These are phyloP conservation scores for Monoplex corrugatus DNA, from an alignment of 2,888 invertebrate genomes.

Conservation along the genomic window DNA sequence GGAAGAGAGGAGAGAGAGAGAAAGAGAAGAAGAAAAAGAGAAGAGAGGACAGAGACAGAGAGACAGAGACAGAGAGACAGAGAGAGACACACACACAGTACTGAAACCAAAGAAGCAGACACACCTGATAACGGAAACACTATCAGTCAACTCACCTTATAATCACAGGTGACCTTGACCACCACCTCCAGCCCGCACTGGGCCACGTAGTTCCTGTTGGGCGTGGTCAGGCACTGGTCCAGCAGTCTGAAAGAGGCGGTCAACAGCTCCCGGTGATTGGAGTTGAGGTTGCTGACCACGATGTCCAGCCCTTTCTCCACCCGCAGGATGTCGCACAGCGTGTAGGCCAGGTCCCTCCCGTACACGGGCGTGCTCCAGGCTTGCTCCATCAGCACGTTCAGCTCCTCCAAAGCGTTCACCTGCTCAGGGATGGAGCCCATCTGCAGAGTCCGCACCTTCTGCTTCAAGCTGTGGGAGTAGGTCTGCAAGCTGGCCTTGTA, in stretches of 20 bases:
- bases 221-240: conserved; percentile 95
- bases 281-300: conserved; percentile 86
- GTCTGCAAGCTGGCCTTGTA: conserved; percentile 70
- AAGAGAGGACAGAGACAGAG: too few relatives aligned
- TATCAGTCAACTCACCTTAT: conserved; percentile 6
- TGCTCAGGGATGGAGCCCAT: conserved; percentile 68
- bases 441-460: conserved; percentile 68
- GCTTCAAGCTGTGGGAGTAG: conserved; percentile 66
- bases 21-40: too few relatives aligned
- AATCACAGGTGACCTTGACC: conserved; percentile 91
- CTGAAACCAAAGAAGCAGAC: too few relatives aligned
- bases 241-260: conserved; percentile 93
- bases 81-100: too few relatives aligned
- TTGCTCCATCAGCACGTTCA: conserved; percentile 81
- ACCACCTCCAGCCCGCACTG: conserved; percentile 94
- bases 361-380: conserved; percentile 99
- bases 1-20: too few relatives aligned
- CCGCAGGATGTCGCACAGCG: conserved; percentile 94
- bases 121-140: too few relatives aligned
- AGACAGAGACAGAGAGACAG: too few relatives aligned
- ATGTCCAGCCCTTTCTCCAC: conserved; percentile 94
- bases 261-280: conserved; percentile 89
- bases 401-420: conserved; percentile 69
- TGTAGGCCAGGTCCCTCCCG: conserved; percentile 93
- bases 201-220: conserved; percentile 87